These are phyloP conservation scores for Phyllostomus discolor DNA, from an alignment of 2,113 vertebrate genomes.

Conservation along the genomic window DNA sequence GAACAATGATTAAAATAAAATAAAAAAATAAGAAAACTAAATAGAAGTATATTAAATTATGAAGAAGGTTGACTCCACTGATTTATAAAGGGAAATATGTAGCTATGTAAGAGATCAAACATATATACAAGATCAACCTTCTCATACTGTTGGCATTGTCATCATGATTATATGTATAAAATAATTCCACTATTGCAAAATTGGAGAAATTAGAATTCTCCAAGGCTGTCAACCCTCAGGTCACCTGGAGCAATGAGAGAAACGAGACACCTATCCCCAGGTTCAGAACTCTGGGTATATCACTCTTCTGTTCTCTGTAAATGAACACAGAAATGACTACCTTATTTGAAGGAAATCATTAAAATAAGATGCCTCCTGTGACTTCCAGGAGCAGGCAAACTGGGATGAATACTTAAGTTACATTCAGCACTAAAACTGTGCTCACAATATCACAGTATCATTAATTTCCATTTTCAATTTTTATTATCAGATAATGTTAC, in stretches of 20 bases:
- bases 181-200: not conserved
- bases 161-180: not conserved
- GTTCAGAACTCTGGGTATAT: not conserved
- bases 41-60: not conserved
- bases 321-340: constrained; percentile 17
- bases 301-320: constrained; percentile 12
- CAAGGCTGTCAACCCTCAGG: not conserved
- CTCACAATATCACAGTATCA: not conserved
- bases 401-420: not conserved
- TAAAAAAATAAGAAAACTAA: not conserved
- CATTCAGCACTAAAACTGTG: not conserved
- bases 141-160: not conserved
- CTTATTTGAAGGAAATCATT: constrained; percentile 1
- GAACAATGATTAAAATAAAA: too few species aligned
- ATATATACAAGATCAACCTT: not conserved
- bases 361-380: not conserved
- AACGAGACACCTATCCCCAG: not conserved
- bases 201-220: constrained; percentile 38
- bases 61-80: not conserved
- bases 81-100: not conserved
- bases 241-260: not conserved
- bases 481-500: not conserved
- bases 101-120: not conserved
- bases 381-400: not conserved
- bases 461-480: not conserved